A percentile compares a stretch with the other conserved stretches of the same genome.
Conservation (phyloP, 2,797 vertebrate genomes). For the Danio tinwini region DNA sequence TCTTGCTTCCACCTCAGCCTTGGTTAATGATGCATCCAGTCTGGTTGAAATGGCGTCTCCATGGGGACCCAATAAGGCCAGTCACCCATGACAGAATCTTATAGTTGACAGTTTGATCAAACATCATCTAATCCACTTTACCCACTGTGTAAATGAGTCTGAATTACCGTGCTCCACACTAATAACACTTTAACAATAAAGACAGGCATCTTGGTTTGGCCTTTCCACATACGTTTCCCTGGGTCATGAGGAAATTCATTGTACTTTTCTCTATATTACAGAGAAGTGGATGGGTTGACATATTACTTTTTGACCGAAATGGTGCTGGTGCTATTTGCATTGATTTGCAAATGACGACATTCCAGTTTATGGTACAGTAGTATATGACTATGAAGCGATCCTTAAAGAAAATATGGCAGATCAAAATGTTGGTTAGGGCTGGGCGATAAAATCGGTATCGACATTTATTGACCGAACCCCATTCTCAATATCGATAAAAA, state of each 20-base stretch:
- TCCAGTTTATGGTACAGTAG: too few relatives aligned
- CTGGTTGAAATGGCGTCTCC: slow-evolving; percentile 90
- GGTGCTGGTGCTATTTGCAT: background rate
- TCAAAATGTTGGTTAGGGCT: too few relatives aligned
- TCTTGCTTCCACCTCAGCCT: slow-evolving; percentile 87
- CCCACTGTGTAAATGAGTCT: slow-evolving; percentile 21
- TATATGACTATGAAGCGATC: too few relatives aligned
- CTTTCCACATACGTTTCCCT: background rate
- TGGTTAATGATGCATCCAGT: slow-evolving; percentile 94
- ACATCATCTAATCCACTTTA: slow-evolving; percentile 69
- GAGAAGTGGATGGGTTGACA: background rate
- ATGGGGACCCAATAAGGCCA: slow-evolving; percentile 80
- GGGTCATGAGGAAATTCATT: background rate
- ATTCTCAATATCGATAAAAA: too few relatives aligned
- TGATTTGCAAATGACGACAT: background rate
- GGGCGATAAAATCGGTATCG: too few relatives aligned
- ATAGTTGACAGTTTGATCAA: slow-evolving; percentile 81
- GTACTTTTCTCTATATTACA: background rate
- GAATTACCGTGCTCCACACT: background rate
- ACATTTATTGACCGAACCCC: too few relatives aligned
- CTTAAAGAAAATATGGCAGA: background rate
- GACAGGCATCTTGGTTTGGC: background rate
- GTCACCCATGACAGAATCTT: slow-evolving; percentile 84
- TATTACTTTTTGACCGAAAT: background rate
- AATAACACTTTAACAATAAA: slow-evolving; percentile 11